A percentile compares a stretch with the other conserved stretches of the same genome.
phyloP scores from a whole-genome alignment of 2,113 vertebrate species.

The Sylvietta virens region DNA sequence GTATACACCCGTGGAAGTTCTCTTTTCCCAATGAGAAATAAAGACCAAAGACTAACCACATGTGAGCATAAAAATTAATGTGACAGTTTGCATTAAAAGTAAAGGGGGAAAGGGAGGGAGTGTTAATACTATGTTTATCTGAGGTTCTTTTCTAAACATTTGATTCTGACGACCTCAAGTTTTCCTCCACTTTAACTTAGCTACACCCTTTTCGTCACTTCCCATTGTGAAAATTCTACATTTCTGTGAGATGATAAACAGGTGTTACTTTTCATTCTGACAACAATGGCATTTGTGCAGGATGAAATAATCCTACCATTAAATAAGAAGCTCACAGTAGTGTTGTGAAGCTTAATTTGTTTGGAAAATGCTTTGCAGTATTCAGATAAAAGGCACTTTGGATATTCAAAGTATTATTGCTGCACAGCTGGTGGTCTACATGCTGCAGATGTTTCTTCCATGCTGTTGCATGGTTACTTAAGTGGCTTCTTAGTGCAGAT shows the following conservation, averaged over 20 bases:
- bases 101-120: not conserved
- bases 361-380: slow-evolving; percentile 58
- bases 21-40: not conserved
- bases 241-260: slow-evolving; percentile 37
- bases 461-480: slow-evolving; percentile 46
- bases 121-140: not conserved
- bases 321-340: slow-evolving; percentile 44
- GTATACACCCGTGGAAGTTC: not conserved
- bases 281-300: not conserved
- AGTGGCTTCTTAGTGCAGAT: slow-evolving; percentile 39
- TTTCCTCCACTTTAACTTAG: not conserved
- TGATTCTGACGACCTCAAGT: not conserved
- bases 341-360: slow-evolving; percentile 59
- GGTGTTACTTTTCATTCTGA: slow-evolving; percentile 55
- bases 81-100: not conserved
- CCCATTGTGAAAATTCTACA: not conserved
- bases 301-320: slow-evolving; percentile 53
- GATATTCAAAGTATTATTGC: slow-evolving; percentile 50
- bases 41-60: not conserved
- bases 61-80: not conserved
- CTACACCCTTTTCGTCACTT: slow-evolving; percentile 4
- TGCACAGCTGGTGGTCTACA: slow-evolving; percentile 30
- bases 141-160: not conserved
- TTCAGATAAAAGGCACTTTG: slow-evolving; percentile 60
- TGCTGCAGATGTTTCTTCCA: slow-evolving; percentile 38